Percentiles rank a stretch among this genome's conserved stretches.
Conservation (phyloP, 2,113 vertebrate genomes). For the Morone saxatilis region DNA sequence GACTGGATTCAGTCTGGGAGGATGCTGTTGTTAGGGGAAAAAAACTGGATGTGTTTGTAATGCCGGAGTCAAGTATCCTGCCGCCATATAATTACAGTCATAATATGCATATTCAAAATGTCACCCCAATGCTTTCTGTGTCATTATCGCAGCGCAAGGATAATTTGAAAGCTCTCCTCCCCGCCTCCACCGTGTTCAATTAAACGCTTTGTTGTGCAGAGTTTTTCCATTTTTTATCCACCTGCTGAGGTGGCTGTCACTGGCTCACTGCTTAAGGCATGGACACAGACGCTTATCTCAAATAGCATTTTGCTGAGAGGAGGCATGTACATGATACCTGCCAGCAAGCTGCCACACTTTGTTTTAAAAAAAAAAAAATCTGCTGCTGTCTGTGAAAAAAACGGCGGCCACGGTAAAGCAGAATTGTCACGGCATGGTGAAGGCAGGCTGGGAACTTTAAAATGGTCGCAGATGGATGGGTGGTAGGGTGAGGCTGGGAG, state of each 20-base stretch:
- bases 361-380: neutral
- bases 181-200: slow-evolving; percentile 56
- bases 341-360: slow-evolving; percentile 6
- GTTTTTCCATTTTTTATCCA: slow-evolving; percentile 25
- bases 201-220: slow-evolving; percentile 57
- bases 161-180: slow-evolving; percentile 66
- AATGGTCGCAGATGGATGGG: slow-evolving; percentile 15
- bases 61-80: slow-evolving; percentile 31
- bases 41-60: slow-evolving; percentile 28
- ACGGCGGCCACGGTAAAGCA: neutral
- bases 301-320: slow-evolving; percentile 40
- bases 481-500: neutral
- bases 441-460: neutral
- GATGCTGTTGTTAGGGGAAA: neutral
- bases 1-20: neutral
- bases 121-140: slow-evolving; percentile 41
- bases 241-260: slow-evolving; percentile 56
- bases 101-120: slow-evolving; percentile 64
- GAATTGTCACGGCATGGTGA: neutral
- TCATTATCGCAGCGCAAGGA: slow-evolving; percentile 62
- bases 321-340: slow-evolving; percentile 11
- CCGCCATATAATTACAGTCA: slow-evolving; percentile 52
- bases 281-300: slow-evolving; percentile 51
- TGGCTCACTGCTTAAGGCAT: slow-evolving; percentile 9
- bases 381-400: slow-evolving; percentile 11